Percentiles rank a stretch among this genome's conserved stretches.
These are phyloP conservation scores for Eudasyphora cyanicolor DNA, from an alignment of 2,888 invertebrate species.

Conservation along the genomic window DNA sequence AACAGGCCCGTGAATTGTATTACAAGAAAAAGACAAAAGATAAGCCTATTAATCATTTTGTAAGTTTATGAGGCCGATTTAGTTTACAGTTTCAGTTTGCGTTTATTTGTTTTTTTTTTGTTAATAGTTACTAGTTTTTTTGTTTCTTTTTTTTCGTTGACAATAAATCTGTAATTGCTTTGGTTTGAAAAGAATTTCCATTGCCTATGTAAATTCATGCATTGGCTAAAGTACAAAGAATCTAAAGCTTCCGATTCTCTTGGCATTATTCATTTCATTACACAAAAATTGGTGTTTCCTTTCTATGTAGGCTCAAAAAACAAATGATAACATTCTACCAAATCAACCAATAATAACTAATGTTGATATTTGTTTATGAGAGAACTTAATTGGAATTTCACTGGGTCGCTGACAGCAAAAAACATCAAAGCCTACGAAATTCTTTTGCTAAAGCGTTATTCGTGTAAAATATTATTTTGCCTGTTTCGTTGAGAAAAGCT, in stretches of 20 bases:
- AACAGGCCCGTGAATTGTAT: constrained; percentile 68
- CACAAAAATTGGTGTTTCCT: too few relatives aligned
- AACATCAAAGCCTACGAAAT: background rate
- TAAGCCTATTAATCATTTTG: constrained; percentile 63
- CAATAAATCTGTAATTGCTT: background rate
- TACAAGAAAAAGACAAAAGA: constrained; percentile 60
- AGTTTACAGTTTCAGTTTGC: constrained; percentile 1
- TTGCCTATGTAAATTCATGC: background rate
- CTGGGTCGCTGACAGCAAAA: too few relatives aligned
- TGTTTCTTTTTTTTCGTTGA: constrained; percentile 25
- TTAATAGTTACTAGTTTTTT: constrained; percentile 47
- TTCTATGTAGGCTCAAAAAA: too few relatives aligned
- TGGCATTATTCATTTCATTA: too few relatives aligned
- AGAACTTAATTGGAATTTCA: background rate
- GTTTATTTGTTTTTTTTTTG: constrained; percentile 49
- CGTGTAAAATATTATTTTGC: background rate
- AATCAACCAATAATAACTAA: too few relatives aligned
- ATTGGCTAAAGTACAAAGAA: background rate
- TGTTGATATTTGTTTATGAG: background rate
- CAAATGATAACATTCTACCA: too few relatives aligned
- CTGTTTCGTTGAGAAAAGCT: constrained; percentile 27
- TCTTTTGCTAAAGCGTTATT: background rate
- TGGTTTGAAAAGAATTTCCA: background rate
- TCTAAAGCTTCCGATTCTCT: background rate
- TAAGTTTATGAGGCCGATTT: constrained; percentile 68